phyloP scores from a whole-genome alignment of 2,113 vertebrate species.

The Opisthocomus hoazin region DNA sequence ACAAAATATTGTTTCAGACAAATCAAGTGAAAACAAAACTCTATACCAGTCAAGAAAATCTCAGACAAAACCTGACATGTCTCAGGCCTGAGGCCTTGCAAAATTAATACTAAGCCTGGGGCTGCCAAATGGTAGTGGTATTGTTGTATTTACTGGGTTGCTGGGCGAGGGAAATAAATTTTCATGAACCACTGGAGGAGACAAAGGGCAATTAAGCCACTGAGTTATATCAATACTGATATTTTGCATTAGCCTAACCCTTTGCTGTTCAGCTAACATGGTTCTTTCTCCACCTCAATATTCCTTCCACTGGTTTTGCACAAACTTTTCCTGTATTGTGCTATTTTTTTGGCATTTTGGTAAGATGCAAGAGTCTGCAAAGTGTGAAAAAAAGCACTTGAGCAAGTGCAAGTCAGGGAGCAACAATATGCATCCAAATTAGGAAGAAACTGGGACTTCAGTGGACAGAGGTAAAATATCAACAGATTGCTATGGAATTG shows the following conservation, averaged over 20 bases:
- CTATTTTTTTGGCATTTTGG: not conserved
- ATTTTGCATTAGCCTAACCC: not conserved
- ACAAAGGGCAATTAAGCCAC: not conserved
- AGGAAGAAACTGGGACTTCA: not conserved
- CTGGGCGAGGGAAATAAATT: not conserved
- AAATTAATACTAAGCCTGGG: not conserved
- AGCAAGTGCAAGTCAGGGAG: not conserved
- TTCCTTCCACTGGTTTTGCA: not conserved
- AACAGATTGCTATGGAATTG: not conserved
- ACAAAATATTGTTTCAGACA: not conserved
- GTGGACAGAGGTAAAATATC: not conserved
- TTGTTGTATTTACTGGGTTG: not conserved
- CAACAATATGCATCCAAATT: not conserved
- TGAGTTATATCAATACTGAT: not conserved
- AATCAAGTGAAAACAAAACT: not conserved
- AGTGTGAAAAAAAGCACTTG: not conserved
- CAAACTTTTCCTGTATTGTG: not conserved
- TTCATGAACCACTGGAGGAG: not conserved
- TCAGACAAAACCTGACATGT: not conserved
- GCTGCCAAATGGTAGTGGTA: not conserved
- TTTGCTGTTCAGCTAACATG: not conserved
- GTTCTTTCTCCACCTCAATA: not conserved
- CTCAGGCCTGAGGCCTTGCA: not conserved
- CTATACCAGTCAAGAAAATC: not conserved
- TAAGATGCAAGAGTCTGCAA: not conserved